phyloP scores from a whole-genome alignment of 1,140 invertebrate genomes.

The Pinna nobilis region DNA sequence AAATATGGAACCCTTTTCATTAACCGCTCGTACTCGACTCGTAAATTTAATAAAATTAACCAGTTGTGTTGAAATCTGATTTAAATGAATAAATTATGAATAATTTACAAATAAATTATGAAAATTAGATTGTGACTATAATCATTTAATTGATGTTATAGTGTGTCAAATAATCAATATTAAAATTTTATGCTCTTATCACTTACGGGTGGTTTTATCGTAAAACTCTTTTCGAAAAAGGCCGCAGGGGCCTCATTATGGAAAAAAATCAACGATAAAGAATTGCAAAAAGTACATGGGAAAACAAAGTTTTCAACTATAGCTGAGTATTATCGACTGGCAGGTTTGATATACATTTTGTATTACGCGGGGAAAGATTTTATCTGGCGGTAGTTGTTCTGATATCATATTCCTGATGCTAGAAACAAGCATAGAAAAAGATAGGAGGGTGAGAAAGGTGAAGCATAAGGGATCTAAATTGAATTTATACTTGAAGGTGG shows the following conservation, averaged over 20 bases:
- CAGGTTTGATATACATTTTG: neutral
- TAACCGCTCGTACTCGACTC: too few relatives aligned
- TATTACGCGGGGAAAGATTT: neutral
- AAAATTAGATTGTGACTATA: too few relatives aligned
- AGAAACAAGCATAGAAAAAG: neutral
- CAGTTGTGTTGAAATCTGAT: too few relatives aligned
- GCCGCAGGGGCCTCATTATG: neutral
- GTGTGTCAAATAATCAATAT: too few relatives aligned
- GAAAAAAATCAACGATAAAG: neutral
- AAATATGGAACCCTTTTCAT: too few relatives aligned
- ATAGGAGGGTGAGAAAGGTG: neutral
- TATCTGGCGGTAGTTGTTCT: neutral
- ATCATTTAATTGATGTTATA: too few relatives aligned
- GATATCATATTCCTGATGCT: neutral
- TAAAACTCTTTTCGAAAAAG: too few relatives aligned
- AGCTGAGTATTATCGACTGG: neutral
- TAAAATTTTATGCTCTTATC: too few relatives aligned
- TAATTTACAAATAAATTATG: too few relatives aligned
- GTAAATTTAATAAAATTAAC: too few relatives aligned
- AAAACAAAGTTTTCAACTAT: neutral
- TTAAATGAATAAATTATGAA: too few relatives aligned
- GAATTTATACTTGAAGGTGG: slow-evolving; percentile 68
- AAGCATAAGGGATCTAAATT: neutral
- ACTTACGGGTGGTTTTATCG: too few relatives aligned
- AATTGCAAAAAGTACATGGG: neutral